A percentile compares a stretch with the other conserved stretches of the same genome.
phyloP scores from a whole-genome alignment of 37 sponge, comb jelly and placozoan species.

The Tethya wilhelma region DNA sequence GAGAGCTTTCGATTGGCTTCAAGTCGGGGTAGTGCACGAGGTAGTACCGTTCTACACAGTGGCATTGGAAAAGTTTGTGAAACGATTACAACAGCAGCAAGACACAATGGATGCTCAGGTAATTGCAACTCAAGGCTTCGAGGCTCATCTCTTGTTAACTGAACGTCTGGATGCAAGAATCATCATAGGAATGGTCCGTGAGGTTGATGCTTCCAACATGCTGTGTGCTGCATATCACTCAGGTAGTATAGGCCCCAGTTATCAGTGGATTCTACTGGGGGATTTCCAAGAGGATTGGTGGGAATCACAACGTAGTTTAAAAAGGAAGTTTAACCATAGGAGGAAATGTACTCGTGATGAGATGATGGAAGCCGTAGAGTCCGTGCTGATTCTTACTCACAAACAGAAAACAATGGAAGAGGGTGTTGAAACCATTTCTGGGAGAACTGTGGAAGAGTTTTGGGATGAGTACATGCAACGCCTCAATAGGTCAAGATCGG shows the following conservation, averaged over 20 bases:
- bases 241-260: slow-evolving; percentile 5
- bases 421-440: not conserved
- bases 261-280: slow-evolving; percentile 35
- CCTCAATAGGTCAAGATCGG: too few species aligned
- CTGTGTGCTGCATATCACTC: slow-evolving; percentile 11
- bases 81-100: not conserved
- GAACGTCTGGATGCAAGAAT: slow-evolving; percentile 10
- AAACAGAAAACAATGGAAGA: not conserved
- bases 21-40: slow-evolving; percentile 15
- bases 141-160: too few species aligned
- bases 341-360: slow-evolving; percentile 1
- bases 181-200: slow-evolving; percentile 11
- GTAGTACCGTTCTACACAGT: not conserved
- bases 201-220: not conserved
- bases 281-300: slow-evolving; percentile 13
- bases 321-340: not conserved
- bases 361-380: slow-evolving; percentile 10
- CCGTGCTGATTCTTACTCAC: slow-evolving; percentile 10
- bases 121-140: not conserved
- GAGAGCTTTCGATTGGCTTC: slow-evolving; percentile 26
- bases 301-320: not conserved
- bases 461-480: not conserved
- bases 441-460: not conserved
- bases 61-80: not conserved
- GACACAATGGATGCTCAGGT: not conserved